Conservation (phyloP, 2,797 vertebrate species). For the Takifugu ocellatus region DNA sequence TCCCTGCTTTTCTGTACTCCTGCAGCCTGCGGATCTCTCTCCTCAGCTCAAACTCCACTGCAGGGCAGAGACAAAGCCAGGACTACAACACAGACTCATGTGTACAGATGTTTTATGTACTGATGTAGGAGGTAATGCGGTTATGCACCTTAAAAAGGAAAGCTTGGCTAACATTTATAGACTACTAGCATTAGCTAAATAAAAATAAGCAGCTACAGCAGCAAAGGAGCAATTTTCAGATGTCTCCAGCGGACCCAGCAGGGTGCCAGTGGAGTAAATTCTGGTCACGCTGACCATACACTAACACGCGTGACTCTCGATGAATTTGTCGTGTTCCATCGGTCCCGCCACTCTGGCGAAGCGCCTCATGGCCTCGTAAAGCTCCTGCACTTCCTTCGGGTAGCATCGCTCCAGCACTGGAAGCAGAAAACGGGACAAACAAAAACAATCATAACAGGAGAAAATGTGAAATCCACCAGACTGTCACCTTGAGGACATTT, state of each 20-base stretch:
- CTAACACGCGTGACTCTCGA: slow-evolving; percentile 94
- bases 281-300: slow-evolving; percentile 40
- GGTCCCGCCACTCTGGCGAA: slow-evolving; percentile 92
- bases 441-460: slow-evolving; percentile 28
- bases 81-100: not conserved
- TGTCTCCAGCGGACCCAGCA: too few relatives aligned
- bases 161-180: too few relatives aligned
- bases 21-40: slow-evolving; percentile 91
- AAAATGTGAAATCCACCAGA: slow-evolving; percentile 25
- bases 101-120: not conserved
- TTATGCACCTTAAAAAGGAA: too few relatives aligned
- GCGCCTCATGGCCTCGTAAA: slow-evolving; percentile 91
- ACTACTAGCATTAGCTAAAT: too few relatives aligned
- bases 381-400: slow-evolving; percentile 94
- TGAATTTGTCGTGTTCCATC: slow-evolving; percentile 94
- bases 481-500: slow-evolving; percentile 7
- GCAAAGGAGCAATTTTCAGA: too few relatives aligned
- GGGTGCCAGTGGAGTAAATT: not conserved
- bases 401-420: slow-evolving; percentile 91
- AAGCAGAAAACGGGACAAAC: slow-evolving; percentile 25
- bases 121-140: too few relatives aligned
- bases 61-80: not conserved
- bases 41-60: slow-evolving; percentile 97
- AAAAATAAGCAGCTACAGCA: too few relatives aligned
- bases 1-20: slow-evolving; percentile 91